Evolutionary conservation across 2,113 vertebrate genomes (phyloP).

Genomic region (Amblyornis subalaris): DNA sequence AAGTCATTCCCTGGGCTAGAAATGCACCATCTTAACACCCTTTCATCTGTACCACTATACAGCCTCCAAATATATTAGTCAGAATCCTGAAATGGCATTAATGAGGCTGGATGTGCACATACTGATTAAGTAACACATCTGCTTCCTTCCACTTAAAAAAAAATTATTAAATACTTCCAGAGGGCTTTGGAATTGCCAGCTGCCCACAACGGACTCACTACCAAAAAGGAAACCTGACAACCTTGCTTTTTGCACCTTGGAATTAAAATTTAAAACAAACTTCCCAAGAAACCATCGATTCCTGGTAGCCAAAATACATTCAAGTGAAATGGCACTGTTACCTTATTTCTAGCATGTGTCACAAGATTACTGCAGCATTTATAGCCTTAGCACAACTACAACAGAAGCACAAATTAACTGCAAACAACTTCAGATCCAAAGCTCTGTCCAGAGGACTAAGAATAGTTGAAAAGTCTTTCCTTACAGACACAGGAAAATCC

Average conservation of each 20-base stretch:
- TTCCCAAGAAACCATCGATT: background rate
- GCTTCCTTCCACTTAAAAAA: background rate
- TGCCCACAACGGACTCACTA: rapidly evolving
- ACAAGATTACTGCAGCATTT: background rate
- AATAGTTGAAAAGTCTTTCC: background rate
- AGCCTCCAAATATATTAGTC: background rate
- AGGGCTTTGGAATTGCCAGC: background rate
- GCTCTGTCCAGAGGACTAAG: background rate
- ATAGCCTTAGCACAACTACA: background rate
- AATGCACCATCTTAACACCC: background rate
- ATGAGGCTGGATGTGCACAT: background rate
- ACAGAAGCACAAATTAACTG: background rate
- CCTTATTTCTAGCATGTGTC: background rate
- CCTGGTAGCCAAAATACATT: background rate
- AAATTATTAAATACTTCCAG: background rate
- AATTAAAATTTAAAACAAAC: background rate
- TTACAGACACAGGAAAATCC: background rate
- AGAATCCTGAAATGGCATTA: background rate
- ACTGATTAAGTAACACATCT: background rate
- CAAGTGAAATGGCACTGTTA: background rate
- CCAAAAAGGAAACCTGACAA: background rate
- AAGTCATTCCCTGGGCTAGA: background rate
- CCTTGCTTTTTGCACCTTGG: background rate
- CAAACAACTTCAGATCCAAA: background rate
- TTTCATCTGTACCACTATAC: background rate